Base-by-base conservation (phyloP, 2,888 invertebrate genomes). In the Aethes cnicana region DNA sequence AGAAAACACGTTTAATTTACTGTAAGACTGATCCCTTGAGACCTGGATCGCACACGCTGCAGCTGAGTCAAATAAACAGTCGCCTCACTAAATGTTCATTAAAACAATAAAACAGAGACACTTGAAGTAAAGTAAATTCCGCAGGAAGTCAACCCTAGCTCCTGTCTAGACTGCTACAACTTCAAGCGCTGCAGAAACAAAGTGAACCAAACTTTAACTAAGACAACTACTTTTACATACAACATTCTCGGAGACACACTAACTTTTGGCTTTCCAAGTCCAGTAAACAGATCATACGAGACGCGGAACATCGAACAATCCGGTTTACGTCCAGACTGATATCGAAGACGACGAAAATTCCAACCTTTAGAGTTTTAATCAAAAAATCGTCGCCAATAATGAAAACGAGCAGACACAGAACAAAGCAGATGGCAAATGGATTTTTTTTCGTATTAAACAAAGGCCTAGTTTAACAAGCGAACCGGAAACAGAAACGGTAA, bases 391-490 rank as follows among this genome's bases (percentile, higher is more conserved):
- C 6, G 46, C 11, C 26, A 52, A 46, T 52, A 39, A 44, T 43
- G 17, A 36, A 50, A 50, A 21, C 14, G 28, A n/a, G n/a, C n/a
- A 12, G 18, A 23, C n/a, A n/a, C n/a, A 17, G 18, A 30, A 21
- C 16, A 36, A 43, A 36, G n/a, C n/a, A 36, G 21, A 25, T n/a
- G 2, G 14, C n/a, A 43, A 43, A 28, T 11, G 6, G 36, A 12
- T 23, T 25, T 23, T 43, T 23, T 47, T 50, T 35, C 12, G 7
- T 14, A 35, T 47, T 44, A 61, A 60, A 62, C 56, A 54, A 59
- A 55, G 56, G 57, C 57, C 60, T 55, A 54, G 54, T 71, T 72
- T 64, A 70, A 61, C 61, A 68, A 69, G 48, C 52, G 30, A 52
- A 37, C 44, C 39, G 42, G 32, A 43, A 36, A 49, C 48, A 55